Conservation (phyloP, 1,140 invertebrate species). For the Listronotus bonariensis region DNA sequence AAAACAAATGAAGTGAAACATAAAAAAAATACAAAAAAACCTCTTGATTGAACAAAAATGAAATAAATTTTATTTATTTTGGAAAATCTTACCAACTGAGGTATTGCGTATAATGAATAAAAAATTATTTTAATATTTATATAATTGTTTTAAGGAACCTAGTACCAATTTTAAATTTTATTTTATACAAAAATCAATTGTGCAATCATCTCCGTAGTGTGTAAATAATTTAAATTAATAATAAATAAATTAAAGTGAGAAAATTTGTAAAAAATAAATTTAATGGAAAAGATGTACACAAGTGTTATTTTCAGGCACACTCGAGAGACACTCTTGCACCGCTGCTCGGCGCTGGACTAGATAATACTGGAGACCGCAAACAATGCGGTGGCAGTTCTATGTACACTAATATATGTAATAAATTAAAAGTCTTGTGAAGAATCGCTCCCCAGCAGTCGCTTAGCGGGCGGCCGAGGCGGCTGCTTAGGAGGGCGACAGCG, state of each 20-base stretch:
- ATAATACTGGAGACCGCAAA: slow-evolving; percentile 55
- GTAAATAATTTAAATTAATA: slow-evolving; percentile 34
- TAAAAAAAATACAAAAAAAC: too few relatives aligned
- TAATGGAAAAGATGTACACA: slow-evolving; percentile 37
- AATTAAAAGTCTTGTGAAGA: slow-evolving; percentile 59
- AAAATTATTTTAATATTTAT: too few relatives aligned
- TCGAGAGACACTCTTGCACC: slow-evolving; percentile 31
- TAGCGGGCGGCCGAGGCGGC: slow-evolving; percentile 62
- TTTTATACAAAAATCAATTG: too few relatives aligned
- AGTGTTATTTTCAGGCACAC: slow-evolving; percentile 35
- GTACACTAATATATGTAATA: slow-evolving; percentile 33
- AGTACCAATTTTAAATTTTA: too few relatives aligned
- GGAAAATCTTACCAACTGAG: too few relatives aligned
- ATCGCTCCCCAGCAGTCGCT: slow-evolving; percentile 59
- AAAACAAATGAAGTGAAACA: too few relatives aligned
- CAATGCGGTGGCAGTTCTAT: slow-evolving; percentile 39
- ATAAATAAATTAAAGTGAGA: slow-evolving; percentile 34
- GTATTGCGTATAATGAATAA: too few relatives aligned
- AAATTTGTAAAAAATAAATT: slow-evolving; percentile 23
- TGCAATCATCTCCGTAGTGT: slow-evolving; percentile 11
- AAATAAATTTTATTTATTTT: too few relatives aligned
- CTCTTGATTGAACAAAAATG: too few relatives aligned
- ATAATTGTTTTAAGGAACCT: too few relatives aligned
- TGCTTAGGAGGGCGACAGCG: slow-evolving; percentile 62
- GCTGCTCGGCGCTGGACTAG: slow-evolving; percentile 52